Base-by-base conservation (phyloP, 1,140 invertebrate genomes). In the Limonius californicus region DNA sequence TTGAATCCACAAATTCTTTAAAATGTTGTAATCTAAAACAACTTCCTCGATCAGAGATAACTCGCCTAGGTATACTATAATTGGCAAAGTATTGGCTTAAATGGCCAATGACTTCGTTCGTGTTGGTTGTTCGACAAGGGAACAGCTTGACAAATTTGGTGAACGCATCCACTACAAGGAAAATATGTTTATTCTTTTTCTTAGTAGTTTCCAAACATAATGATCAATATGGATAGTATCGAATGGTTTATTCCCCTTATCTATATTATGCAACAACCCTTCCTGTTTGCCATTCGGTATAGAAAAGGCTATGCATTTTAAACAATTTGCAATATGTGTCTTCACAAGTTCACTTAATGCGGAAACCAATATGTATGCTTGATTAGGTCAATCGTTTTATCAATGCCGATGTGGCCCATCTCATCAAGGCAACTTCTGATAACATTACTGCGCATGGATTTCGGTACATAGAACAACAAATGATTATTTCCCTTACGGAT, bases 31-130 rank as follows among this genome's bases (percentile, higher is more conserved):
- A 71, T 14, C 66, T 72, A 57, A 74, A 75, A 58, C 50, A 50
- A 16, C 61, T 70, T 14, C 68, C 72, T 54, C 70, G 62, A 61
- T 74, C 71, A 2, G 67, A 69, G 8, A 74, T 66, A 23, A 76
- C 61, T 16, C 43, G 19, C 14, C 35, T 59, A 11, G 70, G 70
- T 54, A 63, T 23, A 55, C 72, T 69, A 55, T 66, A 69, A n/a
- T n/a, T n/a, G n/a, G n/a, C n/a, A n/a, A n/a, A n/a, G n/a, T n/a
- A n/a, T n/a, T n/a, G n/a, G n/a, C n/a, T n/a, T n/a, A n/a, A n/a
- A n/a, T n/a, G n/a, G n/a, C n/a, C n/a, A n/a, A n/a, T n/a, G n/a
- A n/a, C n/a, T n/a, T n/a, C n/a, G n/a, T n/a, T n/a, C n/a, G n/a
- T n/a, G n/a, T n/a, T n/a, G n/a, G n/a, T n/a, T n/a, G n/a, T n/a